Base-by-base conservation (phyloP, 92 coral and sea anemone genomes). In the Palythoa grandiflora region DNA sequence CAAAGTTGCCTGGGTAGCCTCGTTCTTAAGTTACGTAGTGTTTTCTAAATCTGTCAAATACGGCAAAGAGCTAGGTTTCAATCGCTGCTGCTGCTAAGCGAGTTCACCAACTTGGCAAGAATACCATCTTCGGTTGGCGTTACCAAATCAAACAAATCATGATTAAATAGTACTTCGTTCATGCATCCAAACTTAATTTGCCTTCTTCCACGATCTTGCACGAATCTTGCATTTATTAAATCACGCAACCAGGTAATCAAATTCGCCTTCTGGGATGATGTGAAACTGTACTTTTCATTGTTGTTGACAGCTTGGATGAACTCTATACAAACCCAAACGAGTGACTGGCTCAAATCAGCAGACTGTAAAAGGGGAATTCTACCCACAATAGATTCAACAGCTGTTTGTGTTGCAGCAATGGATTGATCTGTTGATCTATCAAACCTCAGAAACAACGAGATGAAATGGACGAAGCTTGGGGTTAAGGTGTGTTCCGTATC, bases 231-330 rank as follows among this genome's bases (percentile, higher is more conserved):
- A 11, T 73, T 59, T 4, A 17, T 63, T 28, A 72, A 73, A 73
- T 38, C 87, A 17, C 73, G 71, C 83, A 86, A 71, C 78, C 84
- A 88, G 39, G 61, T n/a, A 47, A 47, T 63, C 73, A 90, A 79
- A 19, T 72, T 80, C 14, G 75, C 70, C 70, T 57, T 86, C 61
- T 86, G 83, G 9, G 54, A 60, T 36, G 86, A 19, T 10, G 84
- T 71, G 78, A 90, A 51, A 14, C 70, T 35, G 20, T 47, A 84
- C 12, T 78, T 68, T 60, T 47, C 71, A 53, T 54, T 15, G 77
- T 61, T 78, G 72, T 38, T 65, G 51, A 90, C 17, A 35, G 84
- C 68, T 47, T 17, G 1, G 50, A 90, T 60, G 83, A 90, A 86
- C 38, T 68, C 86, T 47, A 66, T 44, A 47, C 86, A 81, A 40